Percentiles rank a stretch among this genome's conserved stretches.
Evolutionary conservation across 2,797 vertebrate genomes (phyloP).

Genomic region (Brachymystax lenok): DNA sequence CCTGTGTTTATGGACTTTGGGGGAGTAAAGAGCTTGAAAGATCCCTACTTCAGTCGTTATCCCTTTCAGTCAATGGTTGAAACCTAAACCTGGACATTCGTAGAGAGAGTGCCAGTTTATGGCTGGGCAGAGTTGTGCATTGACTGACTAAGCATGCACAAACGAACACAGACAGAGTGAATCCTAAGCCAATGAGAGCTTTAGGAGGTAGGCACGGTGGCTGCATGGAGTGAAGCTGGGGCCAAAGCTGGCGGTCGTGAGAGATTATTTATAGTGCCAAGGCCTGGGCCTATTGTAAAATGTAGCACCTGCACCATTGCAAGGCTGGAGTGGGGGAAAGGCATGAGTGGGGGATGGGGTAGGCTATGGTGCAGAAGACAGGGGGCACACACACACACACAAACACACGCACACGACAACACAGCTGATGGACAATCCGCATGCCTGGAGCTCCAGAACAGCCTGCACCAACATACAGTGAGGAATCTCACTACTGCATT

Average conservation of each 20-base stretch:
- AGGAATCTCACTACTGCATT: slow-evolving; percentile 3
- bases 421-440: not conserved
- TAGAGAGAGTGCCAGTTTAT: slow-evolving; percentile 4
- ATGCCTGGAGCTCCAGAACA: not conserved
- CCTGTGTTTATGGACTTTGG: slow-evolving; percentile 2
- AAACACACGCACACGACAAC: not conserved
- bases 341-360: not conserved
- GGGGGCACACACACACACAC: not conserved
- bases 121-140: not conserved
- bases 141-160: slow-evolving; percentile 8
- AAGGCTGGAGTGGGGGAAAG: not conserved
- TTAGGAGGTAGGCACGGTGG: slow-evolving; percentile 8
- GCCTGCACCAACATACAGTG: not conserved
- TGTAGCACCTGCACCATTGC: not conserved
- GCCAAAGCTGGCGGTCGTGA: not conserved
- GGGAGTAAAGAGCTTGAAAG: not conserved
- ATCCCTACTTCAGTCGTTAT: not conserved
- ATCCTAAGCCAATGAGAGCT: slow-evolving; percentile 21
- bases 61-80: slow-evolving; percentile 13
- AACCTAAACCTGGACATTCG: slow-evolving; percentile 33
- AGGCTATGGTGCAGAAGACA: not conserved
- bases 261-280: slow-evolving; percentile 34
- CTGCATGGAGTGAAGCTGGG: not conserved
- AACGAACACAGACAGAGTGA: not conserved
- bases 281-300: slow-evolving; percentile 13